Conservation (phyloP, 2,797 vertebrate genomes). For the Odontamblyopus lacepedii region DNA sequence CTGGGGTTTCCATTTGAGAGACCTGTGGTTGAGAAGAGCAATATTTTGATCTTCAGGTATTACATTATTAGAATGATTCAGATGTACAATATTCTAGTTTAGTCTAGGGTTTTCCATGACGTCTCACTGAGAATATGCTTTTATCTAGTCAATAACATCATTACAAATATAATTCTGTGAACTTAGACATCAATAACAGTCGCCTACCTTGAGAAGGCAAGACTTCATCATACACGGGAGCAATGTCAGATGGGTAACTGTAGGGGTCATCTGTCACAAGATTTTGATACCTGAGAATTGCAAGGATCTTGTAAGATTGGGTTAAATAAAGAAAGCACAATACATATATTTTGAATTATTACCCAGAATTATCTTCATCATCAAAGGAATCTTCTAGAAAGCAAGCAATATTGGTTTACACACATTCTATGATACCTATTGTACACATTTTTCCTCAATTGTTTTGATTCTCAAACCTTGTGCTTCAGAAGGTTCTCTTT, state of each 20-base stretch:
- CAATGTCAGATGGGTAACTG: not conserved
- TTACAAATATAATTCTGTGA: not conserved
- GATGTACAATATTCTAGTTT: not conserved
- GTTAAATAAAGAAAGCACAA: not conserved
- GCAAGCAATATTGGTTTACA: not conserved
- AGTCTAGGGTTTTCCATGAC: not conserved
- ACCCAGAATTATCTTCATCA: not conserved
- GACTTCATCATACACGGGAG: not conserved
- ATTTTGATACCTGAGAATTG: conserved; percentile 2
- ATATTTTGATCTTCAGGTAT: not conserved
- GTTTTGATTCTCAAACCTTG: conserved; percentile 16
- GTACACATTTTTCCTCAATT: not conserved
- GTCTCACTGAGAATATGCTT: not conserved
- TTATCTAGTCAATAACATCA: not conserved
- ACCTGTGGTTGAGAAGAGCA: conserved; percentile 31
- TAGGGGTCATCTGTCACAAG: not conserved
- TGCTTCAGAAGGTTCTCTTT: conserved; percentile 8
- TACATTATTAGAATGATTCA: not conserved
- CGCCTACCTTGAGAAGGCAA: not conserved
- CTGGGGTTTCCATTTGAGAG: not conserved
- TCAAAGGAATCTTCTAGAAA: not conserved
- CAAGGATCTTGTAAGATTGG: not conserved
- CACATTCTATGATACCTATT: not conserved
- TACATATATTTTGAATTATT: not conserved
- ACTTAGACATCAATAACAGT: not conserved